phyloP scores from a whole-genome alignment of 2,797 vertebrate genomes.

The Karalla daura region DNA sequence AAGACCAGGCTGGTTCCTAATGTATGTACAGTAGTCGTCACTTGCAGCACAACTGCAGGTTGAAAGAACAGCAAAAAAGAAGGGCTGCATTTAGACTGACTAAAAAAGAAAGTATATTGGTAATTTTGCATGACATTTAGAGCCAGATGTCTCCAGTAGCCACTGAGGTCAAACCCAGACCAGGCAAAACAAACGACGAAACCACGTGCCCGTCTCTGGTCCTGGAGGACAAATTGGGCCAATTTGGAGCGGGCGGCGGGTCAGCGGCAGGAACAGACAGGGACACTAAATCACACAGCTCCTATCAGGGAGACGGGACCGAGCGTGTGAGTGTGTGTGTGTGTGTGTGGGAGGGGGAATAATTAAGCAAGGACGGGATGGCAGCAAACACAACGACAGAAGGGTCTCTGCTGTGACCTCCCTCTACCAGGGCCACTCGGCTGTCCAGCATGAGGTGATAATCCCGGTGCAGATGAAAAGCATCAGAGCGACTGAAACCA shows the following conservation, averaged over 20 bases:
- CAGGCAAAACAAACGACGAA: conserved; percentile 25
- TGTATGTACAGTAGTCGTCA: neutral
- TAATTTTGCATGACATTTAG: neutral
- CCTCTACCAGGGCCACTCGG: conserved; percentile 18
- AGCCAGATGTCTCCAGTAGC: neutral
- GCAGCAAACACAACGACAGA: conserved; percentile 41
- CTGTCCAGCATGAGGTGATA: conserved; percentile 51
- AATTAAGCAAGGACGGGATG: conserved; percentile 62
- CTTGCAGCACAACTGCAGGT: neutral
- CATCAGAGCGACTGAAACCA: conserved; percentile 34
- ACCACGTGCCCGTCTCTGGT: conserved; percentile 3
- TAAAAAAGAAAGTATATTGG: neutral
- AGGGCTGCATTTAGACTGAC: neutral
- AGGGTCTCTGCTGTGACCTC: conserved; percentile 20
- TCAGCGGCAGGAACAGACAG: conserved; percentile 53
- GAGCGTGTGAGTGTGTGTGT: conserved; percentile 26
- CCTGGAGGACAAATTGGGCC: conserved; percentile 41
- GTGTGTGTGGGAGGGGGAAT: conserved; percentile 33
- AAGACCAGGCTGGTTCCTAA: too few species aligned
- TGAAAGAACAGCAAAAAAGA: neutral
- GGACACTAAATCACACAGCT: conserved; percentile 57
- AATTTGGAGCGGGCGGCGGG: conserved; percentile 47
- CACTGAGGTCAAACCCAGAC: conserved; percentile 33
- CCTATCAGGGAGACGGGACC: conserved; percentile 24
- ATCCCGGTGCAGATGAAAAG: conserved; percentile 51